phyloP scores from a whole-genome alignment of 2,888 invertebrate species.

The Drosophila subsilvestris region DNA sequence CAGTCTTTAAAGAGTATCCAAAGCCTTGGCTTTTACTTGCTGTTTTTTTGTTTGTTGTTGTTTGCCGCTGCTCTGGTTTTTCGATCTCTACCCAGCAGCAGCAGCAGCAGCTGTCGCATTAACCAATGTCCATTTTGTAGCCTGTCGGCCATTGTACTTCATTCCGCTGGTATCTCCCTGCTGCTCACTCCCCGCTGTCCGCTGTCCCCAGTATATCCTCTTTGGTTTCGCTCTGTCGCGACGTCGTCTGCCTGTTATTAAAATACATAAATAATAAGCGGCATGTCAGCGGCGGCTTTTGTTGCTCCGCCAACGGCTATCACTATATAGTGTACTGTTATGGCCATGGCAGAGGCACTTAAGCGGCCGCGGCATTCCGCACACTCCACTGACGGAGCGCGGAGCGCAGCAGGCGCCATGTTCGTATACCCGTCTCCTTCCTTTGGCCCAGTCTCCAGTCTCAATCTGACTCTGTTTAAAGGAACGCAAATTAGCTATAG shows the following conservation, averaged over 20 bases:
- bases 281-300: slow-evolving; percentile 81
- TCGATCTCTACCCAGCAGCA: slow-evolving; percentile 33
- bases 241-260: slow-evolving; percentile 74
- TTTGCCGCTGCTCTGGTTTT: slow-evolving; percentile 30
- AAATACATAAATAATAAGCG: slow-evolving; percentile 81
- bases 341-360: slow-evolving; percentile 76
- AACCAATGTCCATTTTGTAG: slow-evolving; percentile 79
- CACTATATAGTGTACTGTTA: slow-evolving; percentile 69
- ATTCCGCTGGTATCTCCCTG: slow-evolving; percentile 14
- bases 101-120: slow-evolving; percentile 77
- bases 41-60: slow-evolving; percentile 6
- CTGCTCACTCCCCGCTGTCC: neutral
- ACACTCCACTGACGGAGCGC: slow-evolving; percentile 32
- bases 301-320: slow-evolving; percentile 55
- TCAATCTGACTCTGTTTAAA: slow-evolving; percentile 39
- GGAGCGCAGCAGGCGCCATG: slow-evolving; percentile 51
- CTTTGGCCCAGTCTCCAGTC: neutral
- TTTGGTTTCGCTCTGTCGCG: slow-evolving; percentile 57
- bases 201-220: neutral
- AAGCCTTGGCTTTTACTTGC: slow-evolving; percentile 36
- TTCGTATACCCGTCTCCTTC: slow-evolving; percentile 8
- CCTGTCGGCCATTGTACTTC: slow-evolving; percentile 70
- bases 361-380: slow-evolving; percentile 73
- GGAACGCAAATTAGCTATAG: slow-evolving; percentile 69
- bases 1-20: slow-evolving; percentile 54